Evolutionary conservation across 2,797 vertebrate species (phyloP), one percentile per base, ranked within the genome.

Genomic region (Decapterus maruadsi): DNA sequence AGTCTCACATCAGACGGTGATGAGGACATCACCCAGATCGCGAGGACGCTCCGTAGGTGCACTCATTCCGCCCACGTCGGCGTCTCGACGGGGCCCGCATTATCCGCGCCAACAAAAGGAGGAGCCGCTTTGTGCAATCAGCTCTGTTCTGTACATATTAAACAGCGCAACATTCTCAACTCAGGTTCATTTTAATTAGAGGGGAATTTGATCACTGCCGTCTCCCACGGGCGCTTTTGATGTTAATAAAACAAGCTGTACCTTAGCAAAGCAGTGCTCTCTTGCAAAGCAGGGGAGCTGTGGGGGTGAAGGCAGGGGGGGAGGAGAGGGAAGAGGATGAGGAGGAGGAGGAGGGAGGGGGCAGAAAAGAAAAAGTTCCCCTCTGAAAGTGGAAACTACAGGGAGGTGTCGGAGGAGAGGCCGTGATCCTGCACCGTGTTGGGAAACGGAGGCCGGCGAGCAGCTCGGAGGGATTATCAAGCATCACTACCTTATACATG

Each of bases 121-220:
- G 85, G 83, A 81, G 85, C 71, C 19, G 86, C 89, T 92, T 92
- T 93, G 93, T 94, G 91, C 86, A 82, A 90, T 88, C 87, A 46
- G 85, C 66, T 3, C 13, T 80, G 54, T 83, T 91, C 89, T 68
- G 90, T 87, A 91, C 94, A 95, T 95, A 94, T 94, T 94, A 95
- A 95, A 90, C 89, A 92, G 88, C 58, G 64, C 83, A 82, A 83
- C 85, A 75, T 89, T 86, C 91, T 91, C 89, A 84, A 72, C 81
- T 74, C 87, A 82, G 85, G 92, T 94, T 95, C 84, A 77, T 93
- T 95, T 95, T 95, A 94, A 95, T 96, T 95, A 95, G 94, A 78
- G 85, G 73, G 80, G 80, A 87, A 93, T 94, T 93, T 95, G 94
- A 95, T 95, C 94, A 89, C 64, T 46, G 78, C 68, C 73, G 73